phyloP scores from a whole-genome alignment of 2,797 vertebrate genomes.

The Pristis pectinata region DNA sequence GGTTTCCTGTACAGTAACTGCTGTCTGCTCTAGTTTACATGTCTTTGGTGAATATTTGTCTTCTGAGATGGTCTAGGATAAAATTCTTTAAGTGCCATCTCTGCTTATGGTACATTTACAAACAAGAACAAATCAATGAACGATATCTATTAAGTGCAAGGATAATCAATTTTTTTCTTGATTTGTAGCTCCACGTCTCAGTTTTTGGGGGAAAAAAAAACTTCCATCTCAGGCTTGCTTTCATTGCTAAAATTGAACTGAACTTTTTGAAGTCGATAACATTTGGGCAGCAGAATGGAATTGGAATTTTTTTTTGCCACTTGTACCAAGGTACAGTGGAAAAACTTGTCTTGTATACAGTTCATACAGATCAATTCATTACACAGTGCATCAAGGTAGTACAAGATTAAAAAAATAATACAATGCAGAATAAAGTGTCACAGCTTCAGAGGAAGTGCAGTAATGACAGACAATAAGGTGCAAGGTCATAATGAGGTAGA shows the following conservation, averaged over 20 bases:
- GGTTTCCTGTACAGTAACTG: not conserved
- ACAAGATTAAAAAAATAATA: too few relatives aligned
- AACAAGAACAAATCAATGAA: not conserved
- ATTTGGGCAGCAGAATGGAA: too few relatives aligned
- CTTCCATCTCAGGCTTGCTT: not conserved
- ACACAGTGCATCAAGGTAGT: too few relatives aligned
- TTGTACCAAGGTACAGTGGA: too few relatives aligned
- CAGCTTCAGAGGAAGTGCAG: too few relatives aligned
- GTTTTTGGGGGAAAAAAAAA: not conserved
- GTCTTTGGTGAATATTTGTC: not conserved
- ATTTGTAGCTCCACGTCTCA: not conserved
- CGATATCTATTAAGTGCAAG: not conserved
- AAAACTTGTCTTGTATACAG: too few relatives aligned
- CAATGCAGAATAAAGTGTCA: too few relatives aligned
- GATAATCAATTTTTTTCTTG: not conserved
- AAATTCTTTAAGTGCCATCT: not conserved
- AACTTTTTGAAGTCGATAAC: too few relatives aligned
- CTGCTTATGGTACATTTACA: not conserved
- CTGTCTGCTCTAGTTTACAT: not conserved
- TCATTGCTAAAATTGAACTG: not conserved
- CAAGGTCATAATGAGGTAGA: too few relatives aligned
- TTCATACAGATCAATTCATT: too few relatives aligned
- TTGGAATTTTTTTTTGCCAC: too few relatives aligned
- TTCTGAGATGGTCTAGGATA: not conserved
- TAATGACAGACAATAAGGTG: too few relatives aligned